phyloP scores from a whole-genome alignment of 2,888 invertebrate species.

The Digitonthophagus gazella region DNA sequence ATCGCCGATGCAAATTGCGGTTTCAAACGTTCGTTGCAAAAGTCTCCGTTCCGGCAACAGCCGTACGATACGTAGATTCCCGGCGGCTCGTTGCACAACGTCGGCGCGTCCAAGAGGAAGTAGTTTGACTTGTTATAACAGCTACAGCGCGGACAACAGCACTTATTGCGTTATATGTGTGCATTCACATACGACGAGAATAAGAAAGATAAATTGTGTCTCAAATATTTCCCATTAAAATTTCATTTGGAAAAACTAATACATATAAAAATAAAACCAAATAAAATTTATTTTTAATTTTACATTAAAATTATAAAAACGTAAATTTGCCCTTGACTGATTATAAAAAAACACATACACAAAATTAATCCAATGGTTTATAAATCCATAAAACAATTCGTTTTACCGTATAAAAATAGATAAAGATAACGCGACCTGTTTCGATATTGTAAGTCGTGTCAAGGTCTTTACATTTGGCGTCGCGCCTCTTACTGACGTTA shows the following conservation, averaged over 20 bases:
- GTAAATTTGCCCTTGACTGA: no score
- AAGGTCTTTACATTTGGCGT: not conserved
- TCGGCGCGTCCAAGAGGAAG: constrained; percentile 63
- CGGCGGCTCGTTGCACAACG: constrained; percentile 52
- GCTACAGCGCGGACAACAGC: constrained; percentile 32
- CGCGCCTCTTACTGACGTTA: not conserved
- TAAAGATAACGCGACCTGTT: not conserved
- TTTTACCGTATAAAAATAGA: not conserved
- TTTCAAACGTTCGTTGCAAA: constrained; percentile 55
- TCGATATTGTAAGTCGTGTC: not conserved
- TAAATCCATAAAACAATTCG: not conserved
- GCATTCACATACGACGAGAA: not conserved
- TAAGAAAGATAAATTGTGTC: not conserved
- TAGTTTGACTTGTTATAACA: constrained; percentile 47
- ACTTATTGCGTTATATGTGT: constrained; percentile 2
- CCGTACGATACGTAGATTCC: constrained; percentile 41
- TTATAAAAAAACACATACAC: no score
- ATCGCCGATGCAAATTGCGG: constrained; percentile 31
- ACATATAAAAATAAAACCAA: no score
- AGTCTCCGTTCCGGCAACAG: constrained; percentile 59
- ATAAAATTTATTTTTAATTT: not conserved
- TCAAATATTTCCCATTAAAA: not conserved
- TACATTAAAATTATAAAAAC: no score
- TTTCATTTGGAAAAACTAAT: no score
- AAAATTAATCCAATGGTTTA: no score